A percentile compares a stretch with the other conserved stretches of the same genome.
Conservation (phyloP, 2,113 vertebrate species). For the Ceyx cyanopectus region DNA sequence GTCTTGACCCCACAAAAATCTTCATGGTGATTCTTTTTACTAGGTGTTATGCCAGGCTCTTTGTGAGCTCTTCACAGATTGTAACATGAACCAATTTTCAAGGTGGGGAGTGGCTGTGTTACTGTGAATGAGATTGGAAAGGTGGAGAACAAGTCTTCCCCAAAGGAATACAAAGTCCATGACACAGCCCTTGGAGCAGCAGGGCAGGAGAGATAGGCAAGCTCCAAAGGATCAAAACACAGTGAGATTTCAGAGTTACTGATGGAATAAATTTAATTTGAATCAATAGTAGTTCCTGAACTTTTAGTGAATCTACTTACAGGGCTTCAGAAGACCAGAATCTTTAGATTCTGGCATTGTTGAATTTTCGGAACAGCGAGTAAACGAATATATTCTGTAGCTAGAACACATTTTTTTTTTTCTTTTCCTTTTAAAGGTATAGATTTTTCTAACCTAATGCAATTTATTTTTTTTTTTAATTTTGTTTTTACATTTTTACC, state of each 20-base stretch:
- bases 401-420: not conserved
- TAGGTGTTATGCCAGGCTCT: not conserved
- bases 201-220: not conserved
- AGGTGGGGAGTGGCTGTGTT: not conserved
- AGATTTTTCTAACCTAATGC: not conserved
- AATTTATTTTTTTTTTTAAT: not conserved
- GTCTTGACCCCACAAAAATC: not conserved
- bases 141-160: not conserved
- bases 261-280: not conserved
- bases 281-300: not conserved
- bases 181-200: not conserved
- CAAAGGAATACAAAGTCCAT: not conserved
- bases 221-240: not conserved
- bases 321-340: not conserved
- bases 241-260: not conserved
- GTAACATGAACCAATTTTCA: not conserved
- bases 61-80: not conserved
- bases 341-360: not conserved
- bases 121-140: not conserved
- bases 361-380: not conserved
- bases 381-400: not conserved
- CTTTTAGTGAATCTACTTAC: not conserved
- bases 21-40: not conserved
- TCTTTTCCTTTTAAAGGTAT: not conserved
- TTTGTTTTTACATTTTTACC: not conserved